Evolutionary conservation across 1,140 invertebrate species (phyloP), one percentile per base, ranked within the genome.

Genomic region (Caenorhabditis briggsae): DNA sequence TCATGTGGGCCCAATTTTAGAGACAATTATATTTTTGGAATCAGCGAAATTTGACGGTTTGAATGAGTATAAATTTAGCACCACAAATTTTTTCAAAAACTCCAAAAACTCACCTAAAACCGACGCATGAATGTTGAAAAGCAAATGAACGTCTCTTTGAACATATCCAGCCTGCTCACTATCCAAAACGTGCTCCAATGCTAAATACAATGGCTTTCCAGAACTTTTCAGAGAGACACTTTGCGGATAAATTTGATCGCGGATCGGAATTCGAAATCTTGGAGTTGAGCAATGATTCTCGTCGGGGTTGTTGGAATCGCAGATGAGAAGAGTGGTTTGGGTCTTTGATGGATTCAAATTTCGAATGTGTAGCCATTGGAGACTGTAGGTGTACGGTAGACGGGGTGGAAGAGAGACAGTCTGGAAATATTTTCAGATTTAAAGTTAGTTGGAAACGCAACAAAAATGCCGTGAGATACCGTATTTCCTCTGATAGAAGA

Each of bases 171-270:
- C 82, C 8, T 56, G 46, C 16, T 65, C 70, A 2, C 70, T 65
- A 16, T 88, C 86, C 14, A 90, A 58, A 25, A 84, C 87, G 85
- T 92, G 89, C 25, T 92, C 86, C 25, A 92, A 46, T 33, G 87
- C 92, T 25, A 92, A 74, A 84, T 89, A 92, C n/a, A 92, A 86
- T 20, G 91, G 91, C 48, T 88, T 82, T 64, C 90, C 91, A 64
- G 89, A 82, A 65, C 88, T 91, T 85, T 88, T 89, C 25, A 92
- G 83, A 53, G 56, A 82, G 18, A 92, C 74, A 88, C 89, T 91
- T 82, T 92, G 91, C 18, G 91, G 91, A 50, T 91, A 87, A 25
- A 92, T 85, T 18, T 91, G 91, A 84, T 92, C 83, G 33, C 58
- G 55, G 6, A 92, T 90, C 1, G 91, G 91, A 78, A 92, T 88